Evolutionary conservation across 2,888 invertebrate genomes (phyloP).

Genomic region (Gandaritis pyraliata): DNA sequence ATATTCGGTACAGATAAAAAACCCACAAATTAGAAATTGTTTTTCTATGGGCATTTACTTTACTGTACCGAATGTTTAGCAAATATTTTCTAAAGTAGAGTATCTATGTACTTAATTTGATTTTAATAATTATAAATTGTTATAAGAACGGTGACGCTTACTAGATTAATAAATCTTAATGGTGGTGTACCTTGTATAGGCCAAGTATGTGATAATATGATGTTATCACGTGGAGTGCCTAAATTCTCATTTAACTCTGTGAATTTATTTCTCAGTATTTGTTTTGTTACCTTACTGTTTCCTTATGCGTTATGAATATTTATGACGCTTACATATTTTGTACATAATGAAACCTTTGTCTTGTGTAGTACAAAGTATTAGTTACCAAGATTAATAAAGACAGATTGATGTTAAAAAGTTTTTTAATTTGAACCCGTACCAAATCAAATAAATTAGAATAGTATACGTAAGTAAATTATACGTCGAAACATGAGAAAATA

Average conservation of each 20-base stretch:
- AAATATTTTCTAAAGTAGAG: slow-evolving; percentile 22
- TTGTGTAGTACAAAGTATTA: slow-evolving; percentile 81
- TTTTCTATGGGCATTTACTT: not conserved
- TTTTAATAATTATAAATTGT: slow-evolving; percentile 69
- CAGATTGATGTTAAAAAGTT: slow-evolving; percentile 73
- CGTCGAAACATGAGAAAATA: too few relatives aligned
- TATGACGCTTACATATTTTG: slow-evolving; percentile 63
- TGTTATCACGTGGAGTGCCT: slow-evolving; percentile 80
- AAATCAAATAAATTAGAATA: not conserved
- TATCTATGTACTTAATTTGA: slow-evolving; percentile 16
- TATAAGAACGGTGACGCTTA: slow-evolving; percentile 82
- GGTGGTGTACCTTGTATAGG: slow-evolving; percentile 66
- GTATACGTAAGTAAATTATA: too few relatives aligned
- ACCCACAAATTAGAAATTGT: not conserved
- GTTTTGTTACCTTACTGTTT: slow-evolving; percentile 59
- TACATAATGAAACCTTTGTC: slow-evolving; percentile 76
- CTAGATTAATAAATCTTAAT: slow-evolving; percentile 72
- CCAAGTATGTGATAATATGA: slow-evolving; percentile 82
- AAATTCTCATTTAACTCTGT: slow-evolving; percentile 75
- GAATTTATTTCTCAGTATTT: slow-evolving; percentile 55
- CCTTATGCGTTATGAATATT: slow-evolving; percentile 59
- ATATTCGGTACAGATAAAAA: slow-evolving; percentile 5
- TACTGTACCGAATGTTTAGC: slow-evolving; percentile 11
- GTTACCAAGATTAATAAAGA: slow-evolving; percentile 80
- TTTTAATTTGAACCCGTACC: slow-evolving; percentile 10